Base-by-base conservation (phyloP, 2,888 invertebrate genomes). In the Plebejus melissa region DNA sequence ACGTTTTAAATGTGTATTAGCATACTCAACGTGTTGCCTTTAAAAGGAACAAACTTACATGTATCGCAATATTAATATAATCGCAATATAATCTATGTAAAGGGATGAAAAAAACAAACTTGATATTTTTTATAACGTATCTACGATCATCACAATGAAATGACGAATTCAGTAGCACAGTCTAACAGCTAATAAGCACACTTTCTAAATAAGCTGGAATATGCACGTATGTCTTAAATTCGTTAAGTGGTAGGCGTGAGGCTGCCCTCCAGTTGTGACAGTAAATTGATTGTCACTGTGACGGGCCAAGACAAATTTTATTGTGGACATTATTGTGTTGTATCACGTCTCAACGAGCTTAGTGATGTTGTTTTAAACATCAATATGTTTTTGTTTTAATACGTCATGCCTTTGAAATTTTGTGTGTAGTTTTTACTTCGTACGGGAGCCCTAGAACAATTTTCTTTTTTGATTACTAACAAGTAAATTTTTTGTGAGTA, bases 251-350 rank as follows among this genome's bases (percentile, higher is more conserved):
- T 82, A 81, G 80, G 82, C 80, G 81, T 78, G 76, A 76, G 76
- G 79, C 80, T 80, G 81, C 81, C 80, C 78, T 79, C 80, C 78
- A 83, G 83, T 82, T 86, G 82, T 86, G 88, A 87, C 89, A 86
- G 87, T 88, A 86, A 90, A 91, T 91, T 91, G 92, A 93, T 93
- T 88, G 90, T 88, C 90, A 93, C 93, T 93, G 92, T 93, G 84
- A 88, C 65, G 16, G 82, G 81, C 82, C 85, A 84, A 86, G 85
- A 86, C 87, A 87, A 83, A 87, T 90, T 90, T 90, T 90, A 89
- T 88, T 87, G 85, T 84, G 84, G 83, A 88, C 87, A 89, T 89
- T 86, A 90, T 88, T 87, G 85, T 80, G 78, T 80, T 80, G 77
- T 79, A 77, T 77, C 76, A 78, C 82, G 84, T 84, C 84, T 83